Evolutionary conservation across 2,888 invertebrate genomes (phyloP).

Genomic region (Therioaphis trifolii): DNA sequence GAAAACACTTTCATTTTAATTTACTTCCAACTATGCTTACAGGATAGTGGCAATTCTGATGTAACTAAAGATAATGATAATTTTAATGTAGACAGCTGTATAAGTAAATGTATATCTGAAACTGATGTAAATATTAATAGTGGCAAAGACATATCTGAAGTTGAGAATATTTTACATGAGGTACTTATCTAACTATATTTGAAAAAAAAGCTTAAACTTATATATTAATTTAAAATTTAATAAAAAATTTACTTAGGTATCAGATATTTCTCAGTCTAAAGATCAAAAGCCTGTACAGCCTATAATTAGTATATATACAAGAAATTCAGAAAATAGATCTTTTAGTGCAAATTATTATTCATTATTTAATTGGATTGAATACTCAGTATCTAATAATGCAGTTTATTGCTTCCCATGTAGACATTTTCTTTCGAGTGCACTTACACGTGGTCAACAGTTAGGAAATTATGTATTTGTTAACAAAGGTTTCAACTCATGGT

Average conservation of each 20-base stretch:
- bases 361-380: not conserved
- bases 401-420: not conserved
- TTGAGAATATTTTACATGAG: no score
- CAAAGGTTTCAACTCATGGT: not conserved
- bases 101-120: no score
- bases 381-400: constrained; percentile 7
- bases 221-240: not conserved
- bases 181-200: not conserved
- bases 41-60: no score
- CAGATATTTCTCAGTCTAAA: constrained; percentile 7
- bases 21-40: no score
- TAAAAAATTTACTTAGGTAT: not conserved
- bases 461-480: no score
- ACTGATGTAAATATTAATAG: not conserved
- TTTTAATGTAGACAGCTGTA: no score
- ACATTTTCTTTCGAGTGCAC: no score
- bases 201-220: not conserved
- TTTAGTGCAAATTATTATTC: not conserved
- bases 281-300: not conserved
- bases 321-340: not conserved
- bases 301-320: not conserved
- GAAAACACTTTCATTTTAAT: no score
- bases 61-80: no score
- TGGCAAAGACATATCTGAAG: not conserved
- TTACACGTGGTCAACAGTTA: no score